Percentiles rank a stretch among this genome's conserved stretches.
Evolutionary conservation across 2,888 invertebrate species (phyloP).

Genomic region (Xestia xanthographa): DNA sequence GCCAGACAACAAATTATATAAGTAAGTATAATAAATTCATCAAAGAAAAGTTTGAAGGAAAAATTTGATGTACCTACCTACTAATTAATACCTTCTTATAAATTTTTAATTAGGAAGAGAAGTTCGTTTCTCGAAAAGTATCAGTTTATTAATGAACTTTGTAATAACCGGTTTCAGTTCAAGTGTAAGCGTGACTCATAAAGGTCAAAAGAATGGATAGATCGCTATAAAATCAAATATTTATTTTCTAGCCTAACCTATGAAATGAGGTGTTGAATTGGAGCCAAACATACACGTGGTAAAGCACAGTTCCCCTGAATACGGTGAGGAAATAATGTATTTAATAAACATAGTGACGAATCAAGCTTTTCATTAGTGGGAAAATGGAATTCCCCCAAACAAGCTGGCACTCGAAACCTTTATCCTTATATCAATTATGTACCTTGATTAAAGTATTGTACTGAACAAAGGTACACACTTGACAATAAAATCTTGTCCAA

Average conservation of each 20-base stretch:
- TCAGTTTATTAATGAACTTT: background rate
- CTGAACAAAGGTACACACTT: conserved; percentile 12
- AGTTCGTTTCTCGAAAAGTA: background rate
- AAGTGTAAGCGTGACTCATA: background rate
- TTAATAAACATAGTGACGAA: conserved; percentile 33
- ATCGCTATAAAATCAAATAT: conserved; percentile 8
- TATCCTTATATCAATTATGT: conserved; percentile 27
- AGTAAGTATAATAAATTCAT: conserved; percentile 16
- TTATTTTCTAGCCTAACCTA: conserved; percentile 37
- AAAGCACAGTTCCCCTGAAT: conserved; percentile 10
- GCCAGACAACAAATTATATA: background rate
- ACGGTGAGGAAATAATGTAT: conserved; percentile 25
- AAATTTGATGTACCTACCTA: background rate
- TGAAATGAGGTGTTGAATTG: conserved; percentile 35
- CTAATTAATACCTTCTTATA: conserved; percentile 5
- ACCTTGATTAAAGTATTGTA: conserved; percentile 12
- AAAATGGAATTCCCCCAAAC: conserved; percentile 39
- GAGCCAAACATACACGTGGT: conserved; percentile 49
- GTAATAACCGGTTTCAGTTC: background rate
- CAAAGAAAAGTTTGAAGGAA: conserved; percentile 7
- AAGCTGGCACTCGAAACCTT: conserved; percentile 9
- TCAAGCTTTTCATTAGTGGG: conserved; percentile 12
- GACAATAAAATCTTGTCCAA: conserved; percentile 29
- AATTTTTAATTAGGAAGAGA: conserved; percentile 4
- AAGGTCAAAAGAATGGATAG: conserved; percentile 31